A percentile compares a stretch with the other conserved stretches of the same genome.
Evolutionary conservation across 92 coral and sea anemone genomes (phyloP).

Genomic region (Ricordea florida): DNA sequence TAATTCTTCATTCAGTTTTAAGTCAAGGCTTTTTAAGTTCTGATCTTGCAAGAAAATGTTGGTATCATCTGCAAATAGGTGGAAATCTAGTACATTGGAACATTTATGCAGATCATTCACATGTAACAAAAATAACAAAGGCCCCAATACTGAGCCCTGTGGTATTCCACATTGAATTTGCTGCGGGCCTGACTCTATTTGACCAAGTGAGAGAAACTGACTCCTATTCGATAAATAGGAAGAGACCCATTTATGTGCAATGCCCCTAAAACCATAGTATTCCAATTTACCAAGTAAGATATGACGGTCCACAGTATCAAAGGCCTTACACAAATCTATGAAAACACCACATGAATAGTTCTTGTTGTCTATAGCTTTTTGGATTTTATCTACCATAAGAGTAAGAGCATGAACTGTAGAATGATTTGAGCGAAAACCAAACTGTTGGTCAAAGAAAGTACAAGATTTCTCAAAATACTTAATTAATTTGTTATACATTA

Average conservation of each 20-base stretch:
- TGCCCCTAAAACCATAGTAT: constrained; percentile 51
- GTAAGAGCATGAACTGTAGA: constrained; percentile 43
- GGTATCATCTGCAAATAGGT: constrained; percentile 58
- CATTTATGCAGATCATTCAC: constrained; percentile 50
- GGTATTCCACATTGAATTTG: constrained; percentile 35
- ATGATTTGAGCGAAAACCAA: constrained; percentile 56
- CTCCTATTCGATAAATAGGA: constrained; percentile 38
- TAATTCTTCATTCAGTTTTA: constrained; percentile 13
- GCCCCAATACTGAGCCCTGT: constrained; percentile 52
- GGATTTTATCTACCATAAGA: constrained; percentile 33
- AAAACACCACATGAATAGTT: constrained; percentile 52
- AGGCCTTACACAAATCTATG: constrained; percentile 50
- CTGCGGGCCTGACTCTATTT: constrained; percentile 5
- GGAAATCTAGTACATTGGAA: constrained; percentile 32
- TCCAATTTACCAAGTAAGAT: constrained; percentile 22
- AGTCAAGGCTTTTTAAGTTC: not conserved
- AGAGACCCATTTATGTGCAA: constrained; percentile 30
- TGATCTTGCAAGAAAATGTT: constrained; percentile 18
- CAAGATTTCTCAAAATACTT: constrained; percentile 18
- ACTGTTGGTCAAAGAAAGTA: constrained; percentile 34
- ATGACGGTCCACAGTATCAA: constrained; percentile 37
- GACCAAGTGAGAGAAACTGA: constrained; percentile 42
- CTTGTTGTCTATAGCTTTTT: constrained; percentile 28
- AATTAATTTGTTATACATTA: constrained; percentile 22
- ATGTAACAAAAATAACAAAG: constrained; percentile 42